phyloP scores from a whole-genome alignment of 2,113 vertebrate species.

The Scalopus aquaticus region DNA sequence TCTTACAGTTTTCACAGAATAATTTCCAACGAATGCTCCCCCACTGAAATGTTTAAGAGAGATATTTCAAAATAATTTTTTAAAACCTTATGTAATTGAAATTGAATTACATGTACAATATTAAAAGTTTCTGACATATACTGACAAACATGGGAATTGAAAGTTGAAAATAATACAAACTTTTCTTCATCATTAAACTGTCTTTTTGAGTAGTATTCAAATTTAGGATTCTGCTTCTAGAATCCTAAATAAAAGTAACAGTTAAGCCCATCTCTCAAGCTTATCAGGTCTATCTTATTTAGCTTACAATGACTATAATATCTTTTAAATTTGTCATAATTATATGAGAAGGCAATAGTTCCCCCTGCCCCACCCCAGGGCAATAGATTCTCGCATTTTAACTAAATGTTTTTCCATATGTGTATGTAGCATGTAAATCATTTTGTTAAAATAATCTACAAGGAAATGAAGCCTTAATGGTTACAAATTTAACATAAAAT shows the following conservation, averaged over 20 bases:
- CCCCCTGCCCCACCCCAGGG: neutral
- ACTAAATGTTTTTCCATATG: neutral
- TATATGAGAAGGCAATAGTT: neutral
- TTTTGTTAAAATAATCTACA: neutral
- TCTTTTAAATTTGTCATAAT: slow-evolving; percentile 29
- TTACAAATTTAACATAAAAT: neutral
- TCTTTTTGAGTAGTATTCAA: slow-evolving; percentile 31
- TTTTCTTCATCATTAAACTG: slow-evolving; percentile 24
- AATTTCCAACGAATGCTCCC: slow-evolving; percentile 36
- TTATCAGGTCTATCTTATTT: slow-evolving; percentile 19
- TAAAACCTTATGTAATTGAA: slow-evolving; percentile 62
- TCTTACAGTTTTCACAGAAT: slow-evolving; percentile 70
- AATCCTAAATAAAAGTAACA: slow-evolving; percentile 19
- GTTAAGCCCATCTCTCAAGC: neutral
- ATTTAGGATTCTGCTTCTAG: slow-evolving; percentile 2
- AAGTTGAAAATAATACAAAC: slow-evolving; percentile 28
- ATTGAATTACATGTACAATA: slow-evolving; percentile 48
- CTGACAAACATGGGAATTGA: slow-evolving; percentile 57
- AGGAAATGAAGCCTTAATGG: neutral
- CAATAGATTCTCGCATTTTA: slow-evolving; percentile 44
- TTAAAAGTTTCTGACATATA: slow-evolving; percentile 59
- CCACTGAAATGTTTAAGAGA: slow-evolving; percentile 65
- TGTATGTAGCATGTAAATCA: slow-evolving; percentile 23
- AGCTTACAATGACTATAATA: neutral
- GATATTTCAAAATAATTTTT: slow-evolving; percentile 66